phyloP scores from a whole-genome alignment of 2,113 vertebrate genomes.

The Siniperca chuatsi region DNA sequence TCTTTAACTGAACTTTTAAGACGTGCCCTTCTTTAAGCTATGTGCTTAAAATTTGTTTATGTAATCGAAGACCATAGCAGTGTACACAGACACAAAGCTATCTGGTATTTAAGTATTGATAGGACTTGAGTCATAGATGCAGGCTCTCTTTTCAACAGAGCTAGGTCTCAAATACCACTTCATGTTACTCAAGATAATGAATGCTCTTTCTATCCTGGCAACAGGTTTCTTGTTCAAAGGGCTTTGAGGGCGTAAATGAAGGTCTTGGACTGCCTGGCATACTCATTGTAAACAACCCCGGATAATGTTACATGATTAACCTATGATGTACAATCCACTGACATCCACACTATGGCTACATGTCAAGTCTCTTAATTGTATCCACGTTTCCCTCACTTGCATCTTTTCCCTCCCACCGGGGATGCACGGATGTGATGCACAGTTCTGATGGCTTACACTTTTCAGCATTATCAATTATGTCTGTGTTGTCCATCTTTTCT shows the following conservation, averaged over 20 bases:
- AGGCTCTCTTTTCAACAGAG: background rate
- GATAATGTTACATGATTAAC: background rate
- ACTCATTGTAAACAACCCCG: conserved; percentile 9
- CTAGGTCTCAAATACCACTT: background rate
- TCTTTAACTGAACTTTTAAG: background rate
- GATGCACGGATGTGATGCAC: too few species aligned
- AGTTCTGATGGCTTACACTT: conserved; percentile 13
- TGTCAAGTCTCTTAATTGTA: too few species aligned
- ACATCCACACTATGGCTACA: background rate
- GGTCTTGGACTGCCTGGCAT: background rate
- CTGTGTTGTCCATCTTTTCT: conserved; percentile 1
- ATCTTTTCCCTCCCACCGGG: too few species aligned
- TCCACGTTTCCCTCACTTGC: too few species aligned
- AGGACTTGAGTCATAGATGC: background rate
- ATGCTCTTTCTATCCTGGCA: conserved; percentile 17
- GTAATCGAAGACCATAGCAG: background rate
- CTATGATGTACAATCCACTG: conserved; percentile 8
- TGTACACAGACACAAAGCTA: background rate
- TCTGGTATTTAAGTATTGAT: conserved; percentile 14
- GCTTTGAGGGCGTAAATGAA: conserved; percentile 14
- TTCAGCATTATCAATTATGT: conserved; percentile 3
- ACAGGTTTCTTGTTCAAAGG: conserved; percentile 9
- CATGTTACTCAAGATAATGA: conserved; percentile 9
- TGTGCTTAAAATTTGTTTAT: background rate
- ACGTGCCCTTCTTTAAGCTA: background rate